These are phyloP conservation scores for Pionites leucogaster DNA, from an alignment of 2,113 vertebrate species.

Conservation along the genomic window DNA sequence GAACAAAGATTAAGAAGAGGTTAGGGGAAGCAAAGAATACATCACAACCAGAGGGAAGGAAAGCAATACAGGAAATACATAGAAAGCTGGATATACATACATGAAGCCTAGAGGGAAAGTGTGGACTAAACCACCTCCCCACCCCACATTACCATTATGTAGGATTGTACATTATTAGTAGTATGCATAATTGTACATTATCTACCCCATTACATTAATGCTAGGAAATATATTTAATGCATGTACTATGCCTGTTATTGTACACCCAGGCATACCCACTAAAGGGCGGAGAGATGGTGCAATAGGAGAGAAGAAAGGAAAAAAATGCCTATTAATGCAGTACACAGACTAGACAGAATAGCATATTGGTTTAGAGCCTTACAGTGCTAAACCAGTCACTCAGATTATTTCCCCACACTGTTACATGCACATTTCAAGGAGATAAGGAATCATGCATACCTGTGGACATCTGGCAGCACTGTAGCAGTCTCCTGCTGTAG, in stretches of 20 bases:
- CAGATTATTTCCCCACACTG: accelerated
- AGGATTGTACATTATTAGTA: background rate
- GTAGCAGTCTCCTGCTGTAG: conserved; percentile 90
- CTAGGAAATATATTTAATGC: background rate
- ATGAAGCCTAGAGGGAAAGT: background rate
- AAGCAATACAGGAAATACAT: background rate
- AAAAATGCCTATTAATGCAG: background rate
- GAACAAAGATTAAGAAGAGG: background rate
- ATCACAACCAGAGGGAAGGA: background rate
- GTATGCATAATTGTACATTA: background rate
- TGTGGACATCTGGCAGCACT: conserved; percentile 91
- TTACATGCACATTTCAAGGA: background rate
- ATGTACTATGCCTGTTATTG: background rate
- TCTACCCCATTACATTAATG: background rate
- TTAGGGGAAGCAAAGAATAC: background rate
- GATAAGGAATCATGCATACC: conserved; percentile 67
- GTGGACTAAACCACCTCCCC: background rate
- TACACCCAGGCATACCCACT: background rate
- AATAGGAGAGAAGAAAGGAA: background rate
- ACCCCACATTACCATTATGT: background rate
- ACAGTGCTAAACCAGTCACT: background rate
- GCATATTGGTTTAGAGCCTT: background rate
- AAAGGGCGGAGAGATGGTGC: background rate
- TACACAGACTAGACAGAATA: background rate
- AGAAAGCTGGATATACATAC: background rate